Conservation (phyloP, 2,888 invertebrate species). For the Thereva unica region DNA sequence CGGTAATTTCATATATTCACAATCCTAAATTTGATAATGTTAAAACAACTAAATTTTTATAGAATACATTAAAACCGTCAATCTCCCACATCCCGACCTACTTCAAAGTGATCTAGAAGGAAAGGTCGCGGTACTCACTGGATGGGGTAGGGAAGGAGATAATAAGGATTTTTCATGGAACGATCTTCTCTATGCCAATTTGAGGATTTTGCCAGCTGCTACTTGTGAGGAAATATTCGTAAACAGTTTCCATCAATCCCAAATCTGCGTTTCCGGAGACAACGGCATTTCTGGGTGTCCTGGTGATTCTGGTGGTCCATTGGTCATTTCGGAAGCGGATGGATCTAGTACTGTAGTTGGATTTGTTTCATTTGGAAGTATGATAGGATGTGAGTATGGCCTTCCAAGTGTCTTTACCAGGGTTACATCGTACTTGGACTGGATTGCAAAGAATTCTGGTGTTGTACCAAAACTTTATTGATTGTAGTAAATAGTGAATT, state of each 20-base stretch:
- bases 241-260: neutral
- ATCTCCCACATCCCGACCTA: constrained; percentile 45
- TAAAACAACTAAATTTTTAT: neutral
- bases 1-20: constrained; percentile 45
- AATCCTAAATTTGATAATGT: no score
- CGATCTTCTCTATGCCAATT: no score
- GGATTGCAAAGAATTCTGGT: constrained; percentile 26
- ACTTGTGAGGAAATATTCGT: no score
- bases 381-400: constrained; percentile 29
- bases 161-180: constrained; percentile 39
- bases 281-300: constrained; percentile 50
- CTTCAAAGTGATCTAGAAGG: constrained; percentile 44
- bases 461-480: neutral
- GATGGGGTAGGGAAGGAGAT: constrained; percentile 50
- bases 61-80: constrained; percentile 48
- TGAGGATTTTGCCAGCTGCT: no score
- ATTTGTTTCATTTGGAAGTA: constrained; percentile 33
- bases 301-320: constrained; percentile 48
- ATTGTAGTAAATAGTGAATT: no score
- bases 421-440: constrained; percentile 32
- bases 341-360: constrained; percentile 26
- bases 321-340: constrained; percentile 6
- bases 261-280: constrained; percentile 52
- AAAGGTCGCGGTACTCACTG: constrained; percentile 47
- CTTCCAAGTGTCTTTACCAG: constrained; percentile 27